Conservation (phyloP, 2,113 vertebrate species). For the Cyphomyrus plagiostoma region DNA sequence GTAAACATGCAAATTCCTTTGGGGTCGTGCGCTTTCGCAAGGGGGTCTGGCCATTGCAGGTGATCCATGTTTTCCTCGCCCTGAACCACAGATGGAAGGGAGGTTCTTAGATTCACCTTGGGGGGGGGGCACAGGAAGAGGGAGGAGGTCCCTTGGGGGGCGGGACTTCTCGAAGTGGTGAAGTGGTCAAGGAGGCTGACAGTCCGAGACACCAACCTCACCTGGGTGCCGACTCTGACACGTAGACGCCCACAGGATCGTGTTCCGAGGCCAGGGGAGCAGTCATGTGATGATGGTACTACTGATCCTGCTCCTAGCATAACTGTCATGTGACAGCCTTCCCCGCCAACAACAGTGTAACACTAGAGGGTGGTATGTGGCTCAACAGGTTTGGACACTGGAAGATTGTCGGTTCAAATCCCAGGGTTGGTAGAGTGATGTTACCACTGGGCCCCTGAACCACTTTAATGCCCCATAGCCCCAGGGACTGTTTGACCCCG, state of each 20-base stretch:
- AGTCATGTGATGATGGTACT: not conserved
- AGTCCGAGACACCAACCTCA: not conserved
- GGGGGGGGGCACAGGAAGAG: not conserved
- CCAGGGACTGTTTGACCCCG: not conserved
- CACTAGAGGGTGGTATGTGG: not conserved
- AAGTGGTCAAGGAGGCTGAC: not conserved
- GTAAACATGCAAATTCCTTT: slow-evolving; percentile 12
- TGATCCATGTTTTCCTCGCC: not conserved
- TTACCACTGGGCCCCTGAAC: not conserved
- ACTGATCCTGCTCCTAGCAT: not conserved
- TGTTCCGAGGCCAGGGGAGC: not conserved
- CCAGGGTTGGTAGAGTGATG: not conserved
- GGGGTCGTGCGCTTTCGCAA: not conserved
- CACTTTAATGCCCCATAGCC: not conserved
- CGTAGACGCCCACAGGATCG: not conserved
- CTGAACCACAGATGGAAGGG: not conserved
- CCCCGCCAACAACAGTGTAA: not conserved
- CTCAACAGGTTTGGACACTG: not conserved
- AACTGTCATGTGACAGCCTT: not conserved
- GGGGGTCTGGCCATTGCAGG: not conserved
- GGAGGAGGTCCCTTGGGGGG: not conserved
- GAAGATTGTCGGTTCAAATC: not conserved
- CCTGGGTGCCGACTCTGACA: not conserved
- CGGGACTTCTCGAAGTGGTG: not conserved
- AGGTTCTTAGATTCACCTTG: not conserved